phyloP scores from a whole-genome alignment of 1,140 invertebrate genomes.

The Physella acuta region DNA sequence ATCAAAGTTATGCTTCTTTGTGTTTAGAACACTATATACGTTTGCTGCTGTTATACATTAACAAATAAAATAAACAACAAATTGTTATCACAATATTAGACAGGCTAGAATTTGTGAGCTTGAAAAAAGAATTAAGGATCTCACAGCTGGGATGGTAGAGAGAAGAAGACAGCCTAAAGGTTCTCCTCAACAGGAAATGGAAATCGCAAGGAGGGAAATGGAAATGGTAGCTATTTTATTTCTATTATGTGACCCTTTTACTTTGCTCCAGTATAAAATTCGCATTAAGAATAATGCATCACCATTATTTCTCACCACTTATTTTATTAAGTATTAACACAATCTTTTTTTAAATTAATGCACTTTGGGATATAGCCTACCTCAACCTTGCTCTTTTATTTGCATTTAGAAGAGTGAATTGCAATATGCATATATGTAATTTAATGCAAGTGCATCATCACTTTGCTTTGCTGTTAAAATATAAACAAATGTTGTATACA shows the following conservation, averaged over 20 bases:
- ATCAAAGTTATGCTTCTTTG: too few species aligned
- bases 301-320: background rate
- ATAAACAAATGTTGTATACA: too few species aligned
- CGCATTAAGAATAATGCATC: background rate
- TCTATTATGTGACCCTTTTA: background rate
- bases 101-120: slow-evolving; percentile 48
- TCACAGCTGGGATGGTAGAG: slow-evolving; percentile 51
- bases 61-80: too few species aligned
- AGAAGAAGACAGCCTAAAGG: slow-evolving; percentile 51
- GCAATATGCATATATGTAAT: too few species aligned
- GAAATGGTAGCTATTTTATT: slow-evolving; percentile 46
- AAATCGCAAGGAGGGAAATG: slow-evolving; percentile 50
- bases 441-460: too few species aligned
- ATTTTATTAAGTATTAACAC: background rate
- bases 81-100: too few species aligned
- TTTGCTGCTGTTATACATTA: too few species aligned
- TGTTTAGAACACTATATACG: too few species aligned
- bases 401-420: too few species aligned
- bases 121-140: slow-evolving; percentile 50
- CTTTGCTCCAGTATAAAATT: background rate
- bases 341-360: background rate
- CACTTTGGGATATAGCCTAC: too few species aligned
- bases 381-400: too few species aligned
- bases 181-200: slow-evolving; percentile 56
- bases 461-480: too few species aligned